Evolutionary conservation across 2,113 vertebrate genomes (phyloP).

Genomic region (Poeciliopsis turrubarensis): DNA sequence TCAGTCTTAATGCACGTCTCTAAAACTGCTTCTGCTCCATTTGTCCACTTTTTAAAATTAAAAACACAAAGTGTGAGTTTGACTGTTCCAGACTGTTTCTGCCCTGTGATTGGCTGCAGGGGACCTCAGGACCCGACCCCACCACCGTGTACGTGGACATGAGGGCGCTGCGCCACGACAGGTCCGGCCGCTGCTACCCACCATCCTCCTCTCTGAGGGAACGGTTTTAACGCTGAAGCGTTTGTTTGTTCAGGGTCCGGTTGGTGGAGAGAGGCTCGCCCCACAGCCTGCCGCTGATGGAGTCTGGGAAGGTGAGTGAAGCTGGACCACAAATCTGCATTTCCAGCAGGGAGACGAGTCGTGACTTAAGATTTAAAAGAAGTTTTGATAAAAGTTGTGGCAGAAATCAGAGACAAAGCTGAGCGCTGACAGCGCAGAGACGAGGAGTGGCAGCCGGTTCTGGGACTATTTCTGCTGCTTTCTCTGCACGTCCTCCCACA

Average conservation of each 20-base stretch:
- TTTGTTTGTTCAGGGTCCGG: slow-evolving; percentile 71
- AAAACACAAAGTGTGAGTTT: background rate
- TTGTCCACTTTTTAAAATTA: no score
- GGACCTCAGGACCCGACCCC: slow-evolving; percentile 96
- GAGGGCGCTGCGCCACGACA: slow-evolving; percentile 97
- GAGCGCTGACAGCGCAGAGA: background rate
- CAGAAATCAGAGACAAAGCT: background rate
- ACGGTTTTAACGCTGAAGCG: rapidly evolving
- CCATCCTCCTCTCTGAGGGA: rapidly evolving
- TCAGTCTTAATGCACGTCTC: no score
- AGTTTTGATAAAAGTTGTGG: background rate
- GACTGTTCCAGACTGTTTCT: background rate
- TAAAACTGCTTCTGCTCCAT: no score
- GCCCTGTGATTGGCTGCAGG: slow-evolving; percentile 83
- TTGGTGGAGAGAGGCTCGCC: slow-evolving; percentile 81
- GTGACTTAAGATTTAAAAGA: background rate
- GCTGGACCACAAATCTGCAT: background rate
- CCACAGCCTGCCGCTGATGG: slow-evolving; percentile 81
- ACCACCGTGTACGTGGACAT: slow-evolving; percentile 99
- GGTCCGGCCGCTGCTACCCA: slow-evolving; percentile 75
- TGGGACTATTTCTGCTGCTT: slow-evolving; percentile 25
- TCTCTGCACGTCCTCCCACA: slow-evolving; percentile 42
- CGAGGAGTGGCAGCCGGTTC: slow-evolving; percentile 4
- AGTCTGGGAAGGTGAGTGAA: slow-evolving; percentile 79
- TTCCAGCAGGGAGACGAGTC: background rate